Conservation (phyloP, 2,797 vertebrate species). For the Poeciliopsis gracilis region DNA sequence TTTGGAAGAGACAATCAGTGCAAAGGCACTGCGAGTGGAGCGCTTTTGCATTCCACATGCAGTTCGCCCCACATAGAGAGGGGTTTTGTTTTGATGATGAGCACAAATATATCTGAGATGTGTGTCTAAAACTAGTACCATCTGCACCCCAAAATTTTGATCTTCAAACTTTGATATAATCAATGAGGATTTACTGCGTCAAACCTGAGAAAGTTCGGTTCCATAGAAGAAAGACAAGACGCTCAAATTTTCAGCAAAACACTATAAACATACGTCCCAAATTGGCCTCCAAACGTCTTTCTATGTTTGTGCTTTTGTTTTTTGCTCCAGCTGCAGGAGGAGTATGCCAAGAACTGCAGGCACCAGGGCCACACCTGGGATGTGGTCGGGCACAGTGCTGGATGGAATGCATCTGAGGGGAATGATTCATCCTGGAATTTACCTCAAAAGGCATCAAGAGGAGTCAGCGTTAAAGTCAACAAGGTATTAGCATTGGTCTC, state of each 20-base stretch:
- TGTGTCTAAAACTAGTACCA: slow-evolving; percentile 14
- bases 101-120: slow-evolving; percentile 47
- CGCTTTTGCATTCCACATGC: slow-evolving; percentile 22
- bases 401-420: slow-evolving; percentile 49
- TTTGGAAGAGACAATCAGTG: slow-evolving; percentile 25
- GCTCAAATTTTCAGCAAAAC: not conserved
- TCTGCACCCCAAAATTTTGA: not conserved
- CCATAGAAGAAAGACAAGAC: not conserved
- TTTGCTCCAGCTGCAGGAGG: slow-evolving; percentile 47
- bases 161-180: slow-evolving; percentile 33
- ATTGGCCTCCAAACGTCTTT: slow-evolving; percentile 1
- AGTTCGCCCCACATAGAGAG: slow-evolving; percentile 35
- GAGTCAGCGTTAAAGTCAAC: slow-evolving; percentile 22
- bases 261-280: not conserved
- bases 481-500: not conserved
- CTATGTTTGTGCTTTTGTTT: slow-evolving; percentile 22
- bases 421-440: slow-evolving; percentile 55
- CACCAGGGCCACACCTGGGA: slow-evolving; percentile 53
- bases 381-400: slow-evolving; percentile 44
- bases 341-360: slow-evolving; percentile 37
- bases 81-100: slow-evolving; percentile 13
- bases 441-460: not conserved
- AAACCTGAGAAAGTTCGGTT: not conserved
- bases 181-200: slow-evolving; percentile 7
- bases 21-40: no score